Base-by-base conservation (phyloP, 2,113 vertebrate genomes). In the Gopherus flavomarginatus region DNA sequence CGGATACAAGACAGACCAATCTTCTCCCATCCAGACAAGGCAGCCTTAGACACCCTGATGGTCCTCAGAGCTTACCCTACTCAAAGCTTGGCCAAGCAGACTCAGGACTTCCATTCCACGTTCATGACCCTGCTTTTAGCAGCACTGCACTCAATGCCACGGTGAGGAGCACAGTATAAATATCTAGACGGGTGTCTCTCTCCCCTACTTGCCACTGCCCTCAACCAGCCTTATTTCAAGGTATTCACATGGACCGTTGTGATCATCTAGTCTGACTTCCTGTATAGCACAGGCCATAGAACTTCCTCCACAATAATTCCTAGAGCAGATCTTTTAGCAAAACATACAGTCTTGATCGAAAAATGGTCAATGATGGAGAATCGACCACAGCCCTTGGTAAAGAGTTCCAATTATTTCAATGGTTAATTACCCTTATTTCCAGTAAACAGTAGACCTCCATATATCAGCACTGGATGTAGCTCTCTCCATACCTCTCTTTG, bases 181-280 rank as follows among this genome's bases (percentile, higher is more conserved):
- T 4, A 59, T 0, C 5, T 29, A 0, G 2, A 88, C 12, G 2
- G 14, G 3, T 22, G 29, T 62, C n/a, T 83, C 44, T 62, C 3
- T 91, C 35, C 53, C 93, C 6, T 6, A 62, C 59, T 14, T 31
- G 29, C 53, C 53, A 22, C 62, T 85, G 81, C 44, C 44, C 12
- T 26, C 38, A 0, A 49, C 19, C 35, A 12, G 42, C 22, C 29
- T 44, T 42, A 49, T 11, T 59, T 90, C 35, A 78, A 35, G 85
- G 65, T 2, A 35, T 62, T 35, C 59, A 31, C 14, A 29, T 35
- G 29, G 29, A 13, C 29, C 29, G 6, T 31, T 62, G 59, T 31
- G 29, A 62, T 31, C 12, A 54, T 62, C 59, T 16, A 31, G 12
- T 35, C 27, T 35, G 13, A 62, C 29, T 13, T 62, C 29, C 29